Evolutionary conservation across 2,888 invertebrate genomes (phyloP), one percentile per base, ranked within the genome.

Genomic region (Tholera decimalis): DNA sequence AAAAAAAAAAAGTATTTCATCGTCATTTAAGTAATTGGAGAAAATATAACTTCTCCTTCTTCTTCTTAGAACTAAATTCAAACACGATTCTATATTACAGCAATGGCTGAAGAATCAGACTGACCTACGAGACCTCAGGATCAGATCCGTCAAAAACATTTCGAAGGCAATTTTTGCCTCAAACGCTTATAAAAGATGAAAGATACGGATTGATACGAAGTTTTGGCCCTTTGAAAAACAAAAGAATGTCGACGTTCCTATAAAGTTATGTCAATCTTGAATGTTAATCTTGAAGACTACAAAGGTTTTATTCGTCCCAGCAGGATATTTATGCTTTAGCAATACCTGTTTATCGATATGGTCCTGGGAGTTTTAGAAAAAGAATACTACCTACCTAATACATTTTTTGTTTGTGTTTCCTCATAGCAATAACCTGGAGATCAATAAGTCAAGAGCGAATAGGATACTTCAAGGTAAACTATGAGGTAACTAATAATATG

Each of bases 161-260:
- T 41, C n/a, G 8, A 11, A 46, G n/a, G 28, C 28, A 11, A 61
- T 37, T 61, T 46, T 11, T 18, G 7, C 18, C 8, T 30, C 8
- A 60, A 47, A 47, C 47, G 24, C 13, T 37, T 30, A 37, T 18
- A 39, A 30, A 35, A 60, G 37, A 62, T 39, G 37, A 62, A 62
- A 47, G 30, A 20, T 9, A 18, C 15, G 8, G 37, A 37, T 18
- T 1, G 11, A n/a, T n/a, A n/a, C 3, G n/a, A 20, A 33, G 20
- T 20, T 47, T 13, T 49, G 26, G 5, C 5, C 9, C 22, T 35
- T 11, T 13, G 2, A 15, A 35, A 43, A 35, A 43, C n/a, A 41
- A 50, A 51, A 18, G 11, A 63, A 51, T 11, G 11, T 33, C 8
- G 11, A 15, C 18, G 9, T 28, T 43, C 11, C 8, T 3, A 35